phyloP scores from a whole-genome alignment of 2,113 vertebrate genomes.

The Spilogale gracilis region DNA sequence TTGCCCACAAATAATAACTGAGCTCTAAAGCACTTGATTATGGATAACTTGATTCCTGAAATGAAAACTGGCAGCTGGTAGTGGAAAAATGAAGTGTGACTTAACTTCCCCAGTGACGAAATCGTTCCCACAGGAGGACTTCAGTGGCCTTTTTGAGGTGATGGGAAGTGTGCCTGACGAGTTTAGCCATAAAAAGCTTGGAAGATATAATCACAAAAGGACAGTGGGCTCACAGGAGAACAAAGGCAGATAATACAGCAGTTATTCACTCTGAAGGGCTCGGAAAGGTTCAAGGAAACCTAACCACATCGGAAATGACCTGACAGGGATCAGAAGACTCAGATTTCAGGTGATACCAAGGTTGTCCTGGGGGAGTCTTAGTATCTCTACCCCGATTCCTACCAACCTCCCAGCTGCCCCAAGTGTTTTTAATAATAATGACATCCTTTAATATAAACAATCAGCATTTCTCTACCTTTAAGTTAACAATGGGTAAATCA shows the following conservation, averaged over 20 bases:
- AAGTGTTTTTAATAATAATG: neutral
- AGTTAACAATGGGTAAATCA: neutral
- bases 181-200: neutral
- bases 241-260: neutral
- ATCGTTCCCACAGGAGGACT: neutral
- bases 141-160: neutral
- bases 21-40: neutral
- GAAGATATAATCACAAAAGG: neutral
- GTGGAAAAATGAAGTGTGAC: constrained; percentile 11
- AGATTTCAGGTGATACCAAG: neutral
- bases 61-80: neutral
- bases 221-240: neutral
- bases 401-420: neutral
- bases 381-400: neutral
- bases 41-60: neutral
- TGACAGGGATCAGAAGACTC: neutral
- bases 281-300: neutral
- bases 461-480: neutral
- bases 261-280: neutral
- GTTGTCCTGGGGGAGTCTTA: too few relatives aligned
- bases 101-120: neutral
- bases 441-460: neutral
- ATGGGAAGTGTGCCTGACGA: neutral
- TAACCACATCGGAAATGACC: neutral
- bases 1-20: neutral